Conservation (phyloP, 1,140 invertebrate species). For the Drosophila tsacasi region DNA sequence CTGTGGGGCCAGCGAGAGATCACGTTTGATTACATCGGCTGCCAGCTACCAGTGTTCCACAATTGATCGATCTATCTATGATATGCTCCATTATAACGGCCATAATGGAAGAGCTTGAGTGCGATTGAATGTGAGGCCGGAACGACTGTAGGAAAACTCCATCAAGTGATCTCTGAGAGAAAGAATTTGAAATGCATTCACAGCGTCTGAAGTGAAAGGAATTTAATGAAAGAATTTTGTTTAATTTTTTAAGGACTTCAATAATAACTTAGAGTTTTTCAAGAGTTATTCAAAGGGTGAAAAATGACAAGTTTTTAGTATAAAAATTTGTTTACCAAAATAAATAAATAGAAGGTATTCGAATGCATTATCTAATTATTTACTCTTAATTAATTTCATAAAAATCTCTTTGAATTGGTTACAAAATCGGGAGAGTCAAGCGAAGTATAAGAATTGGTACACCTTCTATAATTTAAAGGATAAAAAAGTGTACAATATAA, state of each 20-base stretch:
- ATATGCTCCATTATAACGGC: constrained; percentile 40
- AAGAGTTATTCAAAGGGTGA: not conserved
- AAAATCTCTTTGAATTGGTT: not conserved
- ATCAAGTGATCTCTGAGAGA: no score
- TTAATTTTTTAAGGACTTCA: not conserved
- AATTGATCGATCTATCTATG: constrained; percentile 76
- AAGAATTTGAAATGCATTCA: not conserved
- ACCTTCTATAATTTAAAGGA: no score
- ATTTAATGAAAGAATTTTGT: not conserved
- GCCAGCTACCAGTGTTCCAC: constrained; percentile 80
- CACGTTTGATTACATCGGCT: constrained; percentile 78
- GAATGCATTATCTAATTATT: no score
- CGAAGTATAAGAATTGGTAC: no score
- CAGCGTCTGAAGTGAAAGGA: no score
- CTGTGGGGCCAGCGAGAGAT: constrained; percentile 49
- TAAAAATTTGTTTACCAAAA: no score
- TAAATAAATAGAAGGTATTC: no score
- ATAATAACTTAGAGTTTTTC: not conserved
- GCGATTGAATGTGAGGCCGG: not conserved
- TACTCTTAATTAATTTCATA: no score
- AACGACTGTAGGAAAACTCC: not conserved
- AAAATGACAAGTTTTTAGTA: no score
- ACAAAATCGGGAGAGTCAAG: not conserved
- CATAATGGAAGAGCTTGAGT: constrained; percentile 19
- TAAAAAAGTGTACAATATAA: no score